phyloP scores from a whole-genome alignment of 2,888 invertebrate genomes.

The Coleophora flavipennella region DNA sequence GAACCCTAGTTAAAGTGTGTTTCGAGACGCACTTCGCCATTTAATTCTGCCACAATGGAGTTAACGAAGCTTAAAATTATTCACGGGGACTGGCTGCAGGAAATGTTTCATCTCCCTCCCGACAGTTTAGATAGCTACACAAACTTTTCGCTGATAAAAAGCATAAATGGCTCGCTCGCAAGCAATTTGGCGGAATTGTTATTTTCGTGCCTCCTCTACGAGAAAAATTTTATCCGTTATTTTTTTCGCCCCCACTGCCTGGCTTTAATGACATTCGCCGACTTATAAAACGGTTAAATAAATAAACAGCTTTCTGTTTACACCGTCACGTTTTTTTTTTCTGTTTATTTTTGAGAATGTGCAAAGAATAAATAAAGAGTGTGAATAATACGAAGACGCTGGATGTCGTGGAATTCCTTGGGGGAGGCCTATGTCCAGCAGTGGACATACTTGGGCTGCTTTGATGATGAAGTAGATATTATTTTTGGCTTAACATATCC shows the following conservation, averaged over 20 bases:
- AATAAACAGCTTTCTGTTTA: slow-evolving; percentile 42
- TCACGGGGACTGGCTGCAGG: slow-evolving; percentile 46
- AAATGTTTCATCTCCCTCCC: slow-evolving; percentile 54
- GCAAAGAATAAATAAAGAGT: no score
- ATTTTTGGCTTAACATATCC: no score
- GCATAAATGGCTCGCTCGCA: slow-evolving; percentile 59
- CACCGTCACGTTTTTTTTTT: slow-evolving; percentile 20
- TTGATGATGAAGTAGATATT: no score
- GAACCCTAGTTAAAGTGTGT: no score
- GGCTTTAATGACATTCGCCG: slow-evolving; percentile 44
- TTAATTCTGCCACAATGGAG: slow-evolving; percentile 47
- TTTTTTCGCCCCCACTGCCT: slow-evolving; percentile 29
- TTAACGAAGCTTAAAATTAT: slow-evolving; percentile 66
- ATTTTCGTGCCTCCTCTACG: slow-evolving; percentile 45
- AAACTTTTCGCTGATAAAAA: slow-evolving; percentile 62
- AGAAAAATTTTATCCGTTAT: slow-evolving; percentile 44
- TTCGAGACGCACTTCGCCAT: no score
- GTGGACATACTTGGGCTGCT: no score
- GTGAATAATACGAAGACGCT: no score
- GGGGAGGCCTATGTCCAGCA: no score
- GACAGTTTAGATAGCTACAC: no score
- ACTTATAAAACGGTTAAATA: slow-evolving; percentile 48
- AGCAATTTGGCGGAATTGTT: slow-evolving; percentile 63
- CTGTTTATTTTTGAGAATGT: no score
- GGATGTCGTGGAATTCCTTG: no score